A percentile compares a stretch with the other conserved stretches of the same genome.
Evolutionary conservation across 2,797 vertebrate genomes (phyloP).

Genomic region (Strix occidentalis): DNA sequence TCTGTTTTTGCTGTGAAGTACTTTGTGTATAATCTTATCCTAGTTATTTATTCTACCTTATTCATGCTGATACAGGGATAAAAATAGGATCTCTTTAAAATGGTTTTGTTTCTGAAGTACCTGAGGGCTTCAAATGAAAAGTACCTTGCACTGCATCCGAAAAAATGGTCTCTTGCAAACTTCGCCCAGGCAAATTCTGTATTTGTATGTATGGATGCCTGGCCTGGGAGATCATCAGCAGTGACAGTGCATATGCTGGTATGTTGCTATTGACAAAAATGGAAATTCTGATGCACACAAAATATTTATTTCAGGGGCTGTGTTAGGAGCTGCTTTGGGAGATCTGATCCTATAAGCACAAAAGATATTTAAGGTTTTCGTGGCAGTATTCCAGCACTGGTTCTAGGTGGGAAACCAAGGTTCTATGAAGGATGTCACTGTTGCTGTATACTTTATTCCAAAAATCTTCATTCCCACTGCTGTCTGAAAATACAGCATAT

Average conservation of each 20-base stretch:
- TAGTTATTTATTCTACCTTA: background rate
- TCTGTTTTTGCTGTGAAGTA: background rate
- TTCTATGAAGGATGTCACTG: background rate
- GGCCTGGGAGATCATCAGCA: background rate
- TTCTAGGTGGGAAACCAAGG: background rate
- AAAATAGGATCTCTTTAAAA: background rate
- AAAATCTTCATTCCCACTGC: background rate
- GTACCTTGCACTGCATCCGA: background rate
- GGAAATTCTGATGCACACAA: background rate
- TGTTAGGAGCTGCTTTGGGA: background rate
- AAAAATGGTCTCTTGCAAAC: background rate
- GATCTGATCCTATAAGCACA: background rate
- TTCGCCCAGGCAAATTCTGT: background rate
- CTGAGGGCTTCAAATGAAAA: background rate
- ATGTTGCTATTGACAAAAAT: background rate
- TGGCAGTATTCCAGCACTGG: background rate
- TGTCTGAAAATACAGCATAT: background rate
- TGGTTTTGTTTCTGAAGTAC: background rate
- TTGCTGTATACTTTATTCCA: background rate
- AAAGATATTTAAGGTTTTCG: background rate
- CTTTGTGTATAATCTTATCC: background rate
- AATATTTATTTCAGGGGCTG: background rate
- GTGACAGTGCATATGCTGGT: background rate
- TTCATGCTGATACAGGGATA: fast-evolving
- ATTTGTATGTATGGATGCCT: background rate